Conservation (phyloP, 2,797 vertebrate species). For the Eulemur albifrons region DNA sequence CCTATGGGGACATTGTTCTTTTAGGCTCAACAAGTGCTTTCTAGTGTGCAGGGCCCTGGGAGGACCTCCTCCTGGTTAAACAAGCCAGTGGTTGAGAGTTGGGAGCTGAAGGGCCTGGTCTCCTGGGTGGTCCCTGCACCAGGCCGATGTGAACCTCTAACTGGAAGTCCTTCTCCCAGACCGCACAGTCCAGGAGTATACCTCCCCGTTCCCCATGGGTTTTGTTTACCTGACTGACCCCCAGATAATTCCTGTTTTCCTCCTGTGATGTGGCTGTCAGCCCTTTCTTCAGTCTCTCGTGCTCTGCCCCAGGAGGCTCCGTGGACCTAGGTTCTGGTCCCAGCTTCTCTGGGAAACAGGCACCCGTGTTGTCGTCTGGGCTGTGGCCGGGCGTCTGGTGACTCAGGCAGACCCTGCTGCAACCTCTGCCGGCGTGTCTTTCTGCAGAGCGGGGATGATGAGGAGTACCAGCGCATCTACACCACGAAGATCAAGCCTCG, state of each 20-base stretch:
- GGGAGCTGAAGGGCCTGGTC: neutral
- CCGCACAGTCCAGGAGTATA: neutral
- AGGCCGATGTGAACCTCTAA: neutral
- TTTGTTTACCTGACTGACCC: neutral
- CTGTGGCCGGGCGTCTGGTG: constrained; percentile 33
- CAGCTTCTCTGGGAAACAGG: neutral
- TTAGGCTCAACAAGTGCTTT: neutral
- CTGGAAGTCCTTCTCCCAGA: neutral
- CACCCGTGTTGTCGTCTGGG: neutral
- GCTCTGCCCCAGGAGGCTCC: neutral
- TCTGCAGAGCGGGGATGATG: constrained; percentile 94
- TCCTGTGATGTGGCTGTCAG: neutral
- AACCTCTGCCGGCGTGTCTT: constrained; percentile 51
- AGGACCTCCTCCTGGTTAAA: neutral
- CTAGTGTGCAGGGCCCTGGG: neutral
- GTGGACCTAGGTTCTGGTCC: neutral
- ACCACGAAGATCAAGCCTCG: constrained; percentile 96
- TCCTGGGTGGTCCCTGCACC: neutral
- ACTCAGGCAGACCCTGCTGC: neutral
- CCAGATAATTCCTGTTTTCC: neutral
- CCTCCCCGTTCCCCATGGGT: neutral
- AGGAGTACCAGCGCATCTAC: constrained; percentile 95
- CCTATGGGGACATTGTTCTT: neutral
- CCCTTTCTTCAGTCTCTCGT: neutral
- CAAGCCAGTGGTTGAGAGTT: neutral